Base-by-base conservation (phyloP, 2,888 invertebrate species). In the Drosophila tripunctata region DNA sequence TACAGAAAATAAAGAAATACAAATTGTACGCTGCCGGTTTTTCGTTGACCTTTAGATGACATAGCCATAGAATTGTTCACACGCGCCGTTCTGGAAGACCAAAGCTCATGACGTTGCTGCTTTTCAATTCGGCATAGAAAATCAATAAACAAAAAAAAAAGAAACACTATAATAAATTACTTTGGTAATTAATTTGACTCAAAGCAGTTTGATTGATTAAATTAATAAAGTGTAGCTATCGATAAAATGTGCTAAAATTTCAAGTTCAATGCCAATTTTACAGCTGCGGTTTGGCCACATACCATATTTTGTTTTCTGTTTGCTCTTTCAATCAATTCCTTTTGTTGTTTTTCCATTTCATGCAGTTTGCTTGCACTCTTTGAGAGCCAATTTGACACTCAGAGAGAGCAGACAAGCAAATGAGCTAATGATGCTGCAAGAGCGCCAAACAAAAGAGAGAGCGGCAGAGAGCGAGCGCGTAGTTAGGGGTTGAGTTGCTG, bases 1-100 rank as follows among this genome's bases (percentile, higher is more conserved):
- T 43, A 40, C 5, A 7, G 8, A 21, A 6, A 19, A 40, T 21
- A 7, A 6, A 12, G 12, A 7, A 21, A 12, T 21, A 22, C 12
- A 22, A 12, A 8, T 5, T 24, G 22, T 56, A 40, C 38, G 36
- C 48, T 41, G 38, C 36, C 38, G 52, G 30, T 50, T 67, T 63
- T 52, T 62, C 36, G 40, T 52, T 83, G 83, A 87, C 83, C 87
- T 83, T 85, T 76, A 82, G 64, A 81, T 84, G 87, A 85, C 87
- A 74, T 76, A 85, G 48, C 50, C 70, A 14, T n/a, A n/a, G 30
- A 22, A 40, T 47, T 51, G 44, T 50, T 22, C 45, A 44, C 71
- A 71, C 78, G 75, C 78, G 78, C 57, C 64, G 24, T 47, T 17
- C 73, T 85, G 73, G 76, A 80, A 75, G 69, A 78, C 67, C 79